These are phyloP conservation scores for Gymnobelideus leadbeateri DNA, from an alignment of 2,113 vertebrate species.

Conservation along the genomic window DNA sequence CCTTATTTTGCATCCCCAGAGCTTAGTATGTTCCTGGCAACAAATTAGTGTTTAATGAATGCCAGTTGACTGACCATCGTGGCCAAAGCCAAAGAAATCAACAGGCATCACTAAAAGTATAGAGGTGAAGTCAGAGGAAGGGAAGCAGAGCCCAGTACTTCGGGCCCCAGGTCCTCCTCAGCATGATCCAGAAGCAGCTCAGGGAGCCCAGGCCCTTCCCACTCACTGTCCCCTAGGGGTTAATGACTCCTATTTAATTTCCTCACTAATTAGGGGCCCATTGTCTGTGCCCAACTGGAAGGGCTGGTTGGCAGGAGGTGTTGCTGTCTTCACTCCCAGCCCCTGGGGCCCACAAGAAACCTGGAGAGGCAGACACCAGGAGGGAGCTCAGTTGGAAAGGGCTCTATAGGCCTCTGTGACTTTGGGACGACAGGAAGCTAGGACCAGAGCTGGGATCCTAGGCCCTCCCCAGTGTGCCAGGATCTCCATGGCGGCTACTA, in stretches of 20 bases:
- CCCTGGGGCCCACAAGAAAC: background rate
- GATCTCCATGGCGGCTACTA: background rate
- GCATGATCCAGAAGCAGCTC: background rate
- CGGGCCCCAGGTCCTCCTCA: too few species aligned
- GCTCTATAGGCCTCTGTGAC: background rate
- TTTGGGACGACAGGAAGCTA: background rate
- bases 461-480: background rate
- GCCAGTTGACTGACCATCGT: too few species aligned
- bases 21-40: background rate
- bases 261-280: background rate
- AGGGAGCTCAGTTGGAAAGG: background rate
- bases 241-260: background rate
- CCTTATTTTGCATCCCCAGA: background rate
- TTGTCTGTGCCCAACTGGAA: background rate
- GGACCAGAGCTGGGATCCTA: background rate
- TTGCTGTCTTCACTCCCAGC: background rate
- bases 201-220: background rate
- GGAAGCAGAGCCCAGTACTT: background rate
- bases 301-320: background rate
- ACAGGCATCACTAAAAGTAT: background rate
- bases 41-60: background rate
- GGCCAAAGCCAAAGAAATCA: too few species aligned
- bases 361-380: background rate
- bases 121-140: background rate
- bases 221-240: background rate